phyloP scores from a whole-genome alignment of 2,113 vertebrate genomes.

The Mola mola region DNA sequence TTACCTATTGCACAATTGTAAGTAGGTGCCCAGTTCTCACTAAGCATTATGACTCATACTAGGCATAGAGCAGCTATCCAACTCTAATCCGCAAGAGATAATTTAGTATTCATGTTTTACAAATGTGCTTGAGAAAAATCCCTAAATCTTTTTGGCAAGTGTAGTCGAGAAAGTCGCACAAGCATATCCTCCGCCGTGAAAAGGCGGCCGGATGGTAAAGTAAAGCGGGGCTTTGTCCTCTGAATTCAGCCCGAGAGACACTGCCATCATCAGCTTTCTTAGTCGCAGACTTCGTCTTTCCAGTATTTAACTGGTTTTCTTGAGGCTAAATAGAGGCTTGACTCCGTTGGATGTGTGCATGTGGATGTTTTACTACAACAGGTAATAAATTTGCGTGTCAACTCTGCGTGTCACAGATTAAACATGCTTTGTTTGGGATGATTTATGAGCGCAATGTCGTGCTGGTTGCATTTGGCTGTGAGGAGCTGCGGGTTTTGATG shows the following conservation, averaged over 20 bases:
- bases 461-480: conserved; percentile 77
- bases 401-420: conserved; percentile 80
- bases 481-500: conserved; percentile 75
- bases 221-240: conserved; percentile 75
- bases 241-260: conserved; percentile 60
- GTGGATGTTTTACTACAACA: conserved; percentile 77
- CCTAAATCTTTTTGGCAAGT: conserved; percentile 79
- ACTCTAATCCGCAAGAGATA: conserved; percentile 78
- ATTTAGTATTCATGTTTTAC: conserved; percentile 82
- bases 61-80: conserved; percentile 67
- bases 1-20: conserved; percentile 51
- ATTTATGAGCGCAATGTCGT: conserved; percentile 83
- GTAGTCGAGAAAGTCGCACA: conserved; percentile 66
- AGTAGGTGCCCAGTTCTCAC: conserved; percentile 54
- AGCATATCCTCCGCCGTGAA: conserved; percentile 77
- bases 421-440: conserved; percentile 85
- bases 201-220: conserved; percentile 66
- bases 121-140: conserved; percentile 80
- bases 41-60: conserved; percentile 69
- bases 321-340: conserved; percentile 80
- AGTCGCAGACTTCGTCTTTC: conserved; percentile 68
- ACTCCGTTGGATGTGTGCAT: conserved; percentile 70
- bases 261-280: conserved; percentile 71
- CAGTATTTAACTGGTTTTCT: conserved; percentile 65
- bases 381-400: conserved; percentile 81